Conservation (phyloP, 2,113 vertebrate genomes). For the Lophius piscatorius region DNA sequence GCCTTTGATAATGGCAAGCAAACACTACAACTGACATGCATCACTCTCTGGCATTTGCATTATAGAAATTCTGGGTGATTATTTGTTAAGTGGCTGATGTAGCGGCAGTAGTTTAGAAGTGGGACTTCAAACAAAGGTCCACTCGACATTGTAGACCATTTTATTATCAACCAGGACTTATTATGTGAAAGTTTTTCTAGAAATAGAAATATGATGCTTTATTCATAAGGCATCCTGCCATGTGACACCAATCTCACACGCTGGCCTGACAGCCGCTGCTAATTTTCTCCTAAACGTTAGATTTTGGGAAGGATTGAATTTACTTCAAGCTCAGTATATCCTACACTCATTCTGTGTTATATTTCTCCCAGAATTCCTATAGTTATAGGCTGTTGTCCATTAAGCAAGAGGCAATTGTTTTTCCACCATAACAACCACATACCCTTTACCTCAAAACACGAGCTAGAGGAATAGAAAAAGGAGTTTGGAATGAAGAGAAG, state of each 20-base stretch:
- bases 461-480: constrained; percentile 61
- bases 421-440: constrained; percentile 76
- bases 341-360: constrained; percentile 6
- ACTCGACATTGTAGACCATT: background rate
- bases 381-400: constrained; percentile 71
- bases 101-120: background rate
- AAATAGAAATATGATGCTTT: constrained; percentile 49
- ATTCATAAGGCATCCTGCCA: constrained; percentile 46
- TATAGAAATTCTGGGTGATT: constrained; percentile 82
- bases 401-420: constrained; percentile 76
- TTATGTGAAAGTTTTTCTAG: constrained; percentile 30
- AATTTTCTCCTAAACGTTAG: constrained; percentile 27
- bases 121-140: background rate
- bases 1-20: constrained; percentile 72
- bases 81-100: constrained; percentile 14
- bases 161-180: constrained; percentile 27
- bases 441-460: constrained; percentile 75
- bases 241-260: constrained; percentile 27
- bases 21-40: constrained; percentile 79
- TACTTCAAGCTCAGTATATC: constrained; percentile 16
- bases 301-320: constrained; percentile 35
- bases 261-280: constrained; percentile 38
- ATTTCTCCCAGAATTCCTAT: constrained; percentile 81
- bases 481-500: constrained; percentile 40
- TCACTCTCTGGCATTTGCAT: constrained; percentile 76